Evolutionary conservation across 2,113 vertebrate species (phyloP).

Genomic region (Cephalopterus ornatus): DNA sequence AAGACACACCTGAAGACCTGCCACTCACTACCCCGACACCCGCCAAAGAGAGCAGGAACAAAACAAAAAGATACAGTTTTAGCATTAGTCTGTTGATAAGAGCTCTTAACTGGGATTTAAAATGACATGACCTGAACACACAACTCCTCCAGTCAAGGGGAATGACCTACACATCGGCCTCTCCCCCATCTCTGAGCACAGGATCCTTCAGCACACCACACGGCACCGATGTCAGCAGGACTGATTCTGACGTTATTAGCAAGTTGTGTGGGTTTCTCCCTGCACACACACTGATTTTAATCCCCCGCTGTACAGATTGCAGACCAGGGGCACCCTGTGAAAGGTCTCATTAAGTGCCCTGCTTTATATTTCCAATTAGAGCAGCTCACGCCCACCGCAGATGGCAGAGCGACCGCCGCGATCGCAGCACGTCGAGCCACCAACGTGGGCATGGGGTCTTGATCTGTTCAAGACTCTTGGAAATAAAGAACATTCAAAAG

Average conservation of each 20-base stretch:
- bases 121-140: background rate
- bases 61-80: background rate
- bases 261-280: background rate
- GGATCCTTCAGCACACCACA: background rate
- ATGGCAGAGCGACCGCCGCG: background rate
- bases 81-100: background rate
- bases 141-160: background rate
- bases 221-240: background rate
- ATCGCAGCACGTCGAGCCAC: background rate
- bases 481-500: background rate
- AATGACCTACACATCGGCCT: background rate
- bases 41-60: background rate
- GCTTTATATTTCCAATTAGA: slow-evolving; percentile 24
- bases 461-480: background rate
- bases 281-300: background rate
- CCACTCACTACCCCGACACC: background rate
- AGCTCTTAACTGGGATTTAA: background rate
- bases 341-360: slow-evolving; percentile 8
- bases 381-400: slow-evolving; percentile 7
- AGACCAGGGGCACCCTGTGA: background rate
- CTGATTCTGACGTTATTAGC: background rate
- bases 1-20: background rate
- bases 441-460: background rate
- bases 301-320: background rate
- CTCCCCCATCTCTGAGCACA: background rate